Evolutionary conservation across 2,113 vertebrate genomes (phyloP), one percentile per base, ranked within the genome.

Genomic region (Odontophorus gujanensis): DNA sequence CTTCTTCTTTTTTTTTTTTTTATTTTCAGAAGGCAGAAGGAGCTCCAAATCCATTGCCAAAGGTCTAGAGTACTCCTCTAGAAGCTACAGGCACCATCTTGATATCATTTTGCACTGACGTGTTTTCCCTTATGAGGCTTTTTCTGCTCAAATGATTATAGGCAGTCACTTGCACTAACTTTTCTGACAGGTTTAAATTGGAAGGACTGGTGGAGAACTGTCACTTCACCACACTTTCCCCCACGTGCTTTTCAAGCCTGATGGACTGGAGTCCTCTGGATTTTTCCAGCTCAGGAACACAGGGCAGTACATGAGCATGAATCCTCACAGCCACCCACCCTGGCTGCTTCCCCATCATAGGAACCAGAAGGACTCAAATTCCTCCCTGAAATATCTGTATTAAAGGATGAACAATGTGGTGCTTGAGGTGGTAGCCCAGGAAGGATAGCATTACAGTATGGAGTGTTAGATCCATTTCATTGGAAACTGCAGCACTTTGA

Each of bases 371-470:
- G 13, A 76, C 43, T 43, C 34, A 51, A 11, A 81, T 81, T 85
- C 57, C 47, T 78, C 59, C 5, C 72, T 58, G 59, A 92, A 63
- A 76, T 22, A 55, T 28, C n/a, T 2, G 0, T 38, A 7, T n/a
- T 32, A 38, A 76, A 32, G 26, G 21, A 53, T 4, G 10, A 14
- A 42, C 45, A 47, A 79, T 25, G 14, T 21, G 16, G 43, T 72
- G 38, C 51, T 38, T 26, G 36, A 51, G 42, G 40, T 21, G 30
- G 32, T 53, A 30, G 14, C 14, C 74, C 62, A 28, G 36, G 45
- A 57, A 80, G 51, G 25, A 53, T 13, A 12, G 30, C 22, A 40
- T 7, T 1, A 8, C 30, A 13, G n/a, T 1, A 0, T 8, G 13
- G 20, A 21, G 30, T 4, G 15, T 40, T 40, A 9, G 36, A 62